These are phyloP conservation scores for Drosophila ogumai DNA, from an alignment of 1,140 invertebrate species.

Conservation along the genomic window DNA sequence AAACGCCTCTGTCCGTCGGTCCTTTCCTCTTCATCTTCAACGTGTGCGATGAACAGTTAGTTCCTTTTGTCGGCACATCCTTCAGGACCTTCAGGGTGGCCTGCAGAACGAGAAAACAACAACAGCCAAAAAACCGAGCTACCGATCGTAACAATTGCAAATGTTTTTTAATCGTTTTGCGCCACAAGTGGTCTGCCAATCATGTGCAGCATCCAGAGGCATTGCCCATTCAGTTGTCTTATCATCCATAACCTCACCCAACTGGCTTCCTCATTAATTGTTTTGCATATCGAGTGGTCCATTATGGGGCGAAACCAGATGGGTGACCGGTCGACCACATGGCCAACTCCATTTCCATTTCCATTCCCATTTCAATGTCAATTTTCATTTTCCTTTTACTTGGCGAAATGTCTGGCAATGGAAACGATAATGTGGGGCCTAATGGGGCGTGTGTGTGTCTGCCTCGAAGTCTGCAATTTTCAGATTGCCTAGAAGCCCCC, in stretches of 20 bases:
- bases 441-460: slow-evolving; percentile 60
- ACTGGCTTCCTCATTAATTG: slow-evolving; percentile 36
- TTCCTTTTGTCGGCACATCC: slow-evolving; percentile 80
- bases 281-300: slow-evolving; percentile 49
- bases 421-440: slow-evolving; percentile 55
- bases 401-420: slow-evolving; percentile 53
- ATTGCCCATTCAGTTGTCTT: slow-evolving; percentile 41
- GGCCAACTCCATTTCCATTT: slow-evolving; percentile 31
- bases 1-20: slow-evolving; percentile 65
- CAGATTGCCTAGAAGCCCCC: slow-evolving; percentile 16
- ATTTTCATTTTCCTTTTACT: slow-evolving; percentile 68
- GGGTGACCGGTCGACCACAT: slow-evolving; percentile 43
- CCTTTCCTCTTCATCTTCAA: slow-evolving; percentile 68
- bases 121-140: slow-evolving; percentile 8
- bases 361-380: slow-evolving; percentile 73
- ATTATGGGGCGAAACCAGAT: slow-evolving; percentile 37
- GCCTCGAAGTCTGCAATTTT: slow-evolving; percentile 66
- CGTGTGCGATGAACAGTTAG: slow-evolving; percentile 81
- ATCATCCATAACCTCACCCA: slow-evolving; percentile 66
- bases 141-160: slow-evolving; percentile 55
- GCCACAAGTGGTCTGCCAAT: slow-evolving; percentile 64
- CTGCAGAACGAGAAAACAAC: slow-evolving; percentile 12
- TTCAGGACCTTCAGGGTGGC: slow-evolving; percentile 67
- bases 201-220: slow-evolving; percentile 9
- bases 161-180: slow-evolving; percentile 73